Evolutionary conservation across 2,113 vertebrate genomes (phyloP).

Genomic region (Kryptolebias marmoratus): DNA sequence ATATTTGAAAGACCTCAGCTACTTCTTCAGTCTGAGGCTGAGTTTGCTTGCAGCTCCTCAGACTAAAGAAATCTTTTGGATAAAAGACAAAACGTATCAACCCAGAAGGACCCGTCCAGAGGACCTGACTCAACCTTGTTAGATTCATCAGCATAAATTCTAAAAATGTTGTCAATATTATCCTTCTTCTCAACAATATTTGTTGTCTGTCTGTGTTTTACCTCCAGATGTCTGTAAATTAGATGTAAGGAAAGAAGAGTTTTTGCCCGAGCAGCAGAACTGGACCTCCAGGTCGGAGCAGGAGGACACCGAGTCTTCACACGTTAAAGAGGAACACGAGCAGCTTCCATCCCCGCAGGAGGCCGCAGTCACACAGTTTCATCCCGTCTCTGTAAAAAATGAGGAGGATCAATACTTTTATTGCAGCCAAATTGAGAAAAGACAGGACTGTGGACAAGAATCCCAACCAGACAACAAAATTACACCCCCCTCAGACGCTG

Average conservation of each 20-base stretch:
- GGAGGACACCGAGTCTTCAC: background rate
- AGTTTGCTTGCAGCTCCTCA: too few species aligned
- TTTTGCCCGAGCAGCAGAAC: background rate
- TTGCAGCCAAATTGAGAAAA: background rate
- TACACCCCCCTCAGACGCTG: background rate
- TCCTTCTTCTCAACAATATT: background rate
- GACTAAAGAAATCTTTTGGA: too few species aligned
- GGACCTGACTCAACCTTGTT: too few species aligned
- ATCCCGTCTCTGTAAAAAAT: constrained; percentile 9
- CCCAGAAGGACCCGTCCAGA: too few species aligned
- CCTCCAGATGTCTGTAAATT: background rate
- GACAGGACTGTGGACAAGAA: background rate
- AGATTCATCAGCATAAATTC: background rate
- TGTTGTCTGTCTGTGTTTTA: background rate
- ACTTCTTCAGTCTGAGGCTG: too few species aligned
- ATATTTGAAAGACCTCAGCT: too few species aligned
- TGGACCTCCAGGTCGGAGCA: background rate
- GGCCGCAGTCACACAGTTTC: background rate
- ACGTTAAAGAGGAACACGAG: constrained; percentile 32
- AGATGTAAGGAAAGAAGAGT: background rate
- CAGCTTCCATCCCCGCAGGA: constrained; percentile 20
- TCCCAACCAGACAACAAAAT: background rate
- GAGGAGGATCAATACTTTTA: constrained; percentile 26
- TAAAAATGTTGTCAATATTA: background rate
- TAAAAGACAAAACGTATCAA: too few species aligned